These are phyloP conservation scores for Rhaphigaster nebulosa DNA, from an alignment of 2,888 invertebrate species.

Conservation along the genomic window DNA sequence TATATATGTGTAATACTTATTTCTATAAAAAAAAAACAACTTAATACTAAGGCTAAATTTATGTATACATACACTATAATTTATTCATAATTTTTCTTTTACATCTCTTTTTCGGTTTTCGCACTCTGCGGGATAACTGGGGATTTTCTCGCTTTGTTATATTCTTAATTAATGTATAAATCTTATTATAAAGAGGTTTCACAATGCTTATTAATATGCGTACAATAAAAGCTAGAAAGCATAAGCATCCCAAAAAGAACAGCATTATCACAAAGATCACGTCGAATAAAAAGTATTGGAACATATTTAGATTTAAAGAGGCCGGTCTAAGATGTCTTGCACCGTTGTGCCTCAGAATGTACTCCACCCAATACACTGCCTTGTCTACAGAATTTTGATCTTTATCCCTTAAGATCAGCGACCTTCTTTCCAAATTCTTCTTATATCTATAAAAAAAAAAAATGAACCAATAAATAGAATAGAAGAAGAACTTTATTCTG, in stretches of 20 bases:
- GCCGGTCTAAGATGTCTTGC: slow-evolving; percentile 65
- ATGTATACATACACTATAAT: neutral
- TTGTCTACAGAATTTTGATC: slow-evolving; percentile 74
- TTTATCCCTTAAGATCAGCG: slow-evolving; percentile 69
- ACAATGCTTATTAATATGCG: no score
- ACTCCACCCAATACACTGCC: slow-evolving; percentile 77
- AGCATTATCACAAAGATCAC: slow-evolving; percentile 61
- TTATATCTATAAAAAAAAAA: slow-evolving; percentile 57
- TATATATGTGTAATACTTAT: neutral
- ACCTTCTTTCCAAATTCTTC: slow-evolving; percentile 63
- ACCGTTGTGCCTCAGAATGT: slow-evolving; percentile 74
- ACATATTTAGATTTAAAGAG: slow-evolving; percentile 66
- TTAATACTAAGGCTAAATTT: neutral
- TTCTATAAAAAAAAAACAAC: neutral
- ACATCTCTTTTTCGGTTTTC: neutral
- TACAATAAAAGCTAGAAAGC: neutral
- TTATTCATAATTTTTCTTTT: neutral
- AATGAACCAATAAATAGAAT: neutral
- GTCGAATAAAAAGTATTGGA: slow-evolving; percentile 67
- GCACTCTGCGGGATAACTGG: neutral
- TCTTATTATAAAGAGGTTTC: no score
- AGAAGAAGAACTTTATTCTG: no score
- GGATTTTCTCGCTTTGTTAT: neutral
- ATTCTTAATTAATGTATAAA: no score
- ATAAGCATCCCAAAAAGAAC: neutral